Evolutionary conservation across 2,888 invertebrate genomes (phyloP), one percentile per base, ranked within the genome.

Genomic region (Hyalella azteca): DNA sequence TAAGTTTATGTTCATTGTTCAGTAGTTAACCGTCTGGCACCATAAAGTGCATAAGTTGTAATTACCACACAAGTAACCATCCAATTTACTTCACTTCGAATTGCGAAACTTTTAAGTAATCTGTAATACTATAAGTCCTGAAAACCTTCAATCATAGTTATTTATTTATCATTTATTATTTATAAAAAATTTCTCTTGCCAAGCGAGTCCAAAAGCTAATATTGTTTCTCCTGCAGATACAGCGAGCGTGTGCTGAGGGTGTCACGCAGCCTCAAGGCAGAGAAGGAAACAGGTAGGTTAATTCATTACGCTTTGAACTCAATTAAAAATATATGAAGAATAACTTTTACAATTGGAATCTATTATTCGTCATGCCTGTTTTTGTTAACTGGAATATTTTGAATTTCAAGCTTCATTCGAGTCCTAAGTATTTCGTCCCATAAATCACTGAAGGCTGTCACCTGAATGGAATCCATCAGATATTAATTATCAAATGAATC

Each of bases 161-260:
- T n/a, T n/a, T n/a, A n/a, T n/a, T n/a, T n/a, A n/a, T n/a, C n/a
- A n/a, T n/a, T n/a, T n/a, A n/a, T n/a, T n/a, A n/a, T n/a, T n/a
- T n/a, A n/a, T n/a, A n/a, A n/a, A n/a, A n/a, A n/a, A n/a, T n/a
- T n/a, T n/a, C n/a, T n/a, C n/a, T n/a, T n/a, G n/a, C n/a, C n/a
- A n/a, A n/a, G n/a, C n/a, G n/a, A n/a, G n/a, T n/a, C n/a, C n/a
- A n/a, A n/a, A n/a, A n/a, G n/a, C n/a, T n/a, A n/a, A n/a, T n/a
- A n/a, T n/a, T n/a, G n/a, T n/a, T n/a, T n/a, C n/a, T n/a, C n/a
- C n/a, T 50, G 11, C 73, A 82, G 82, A 19, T 82, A 81, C 50
- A 29, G 22, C n/a, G 78, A 82, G 36, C 73, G 79, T 15, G 81
- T 82, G 39, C 22, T 32, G 66, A 76, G 66, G 0, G 81, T 82